Base-by-base conservation (phyloP, 2,797 vertebrate species). In the Alosa sapidissima region DNA sequence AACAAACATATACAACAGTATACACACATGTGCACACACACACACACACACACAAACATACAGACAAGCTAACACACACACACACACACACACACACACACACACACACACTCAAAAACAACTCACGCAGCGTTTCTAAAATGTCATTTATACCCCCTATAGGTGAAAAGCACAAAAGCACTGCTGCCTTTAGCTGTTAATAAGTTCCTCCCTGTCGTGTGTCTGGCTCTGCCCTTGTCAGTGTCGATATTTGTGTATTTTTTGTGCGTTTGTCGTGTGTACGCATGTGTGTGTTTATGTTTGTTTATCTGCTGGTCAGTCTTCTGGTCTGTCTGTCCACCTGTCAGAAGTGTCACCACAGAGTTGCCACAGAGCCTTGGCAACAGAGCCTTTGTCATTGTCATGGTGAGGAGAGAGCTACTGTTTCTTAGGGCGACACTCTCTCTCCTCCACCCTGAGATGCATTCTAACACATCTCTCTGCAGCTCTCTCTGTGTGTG, bases 351-450 rank as follows among this genome's bases (percentile, higher is more conserved):
- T 72, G 68, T 72, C 33, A 41, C 33, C 33, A 41, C 41, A 41
- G 41, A 41, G 41, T 4, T 14, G 33, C 33, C 5, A 45, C 68
- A 19, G 68, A 72, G 68, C 68, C 68, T 19, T 75, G 68, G 33
- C 36, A 75, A 36, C 68, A 75, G 33, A 45, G 68, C 68, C 11
- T 75, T 52, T 52, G 51, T 52, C 11, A 62, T 75, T 45, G 36
- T 41, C 68, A 75, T 14, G 36, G 68, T 11, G 36, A 45, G 68
- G 6, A 75, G 33, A 41, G 33, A 45, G 33, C 33, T 19, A 48
- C 82, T 45, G 48, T 84, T 83, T 83, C 51, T 68, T 75, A 36
- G 62, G 36, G 36, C 68, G 55, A 58, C 55, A 5, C 55, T 58
- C 5, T 4, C 55, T 21, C 55, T 58, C 21, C 4, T 58, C 21